Conservation (phyloP, 2,113 vertebrate species). For the Pipa parva region DNA sequence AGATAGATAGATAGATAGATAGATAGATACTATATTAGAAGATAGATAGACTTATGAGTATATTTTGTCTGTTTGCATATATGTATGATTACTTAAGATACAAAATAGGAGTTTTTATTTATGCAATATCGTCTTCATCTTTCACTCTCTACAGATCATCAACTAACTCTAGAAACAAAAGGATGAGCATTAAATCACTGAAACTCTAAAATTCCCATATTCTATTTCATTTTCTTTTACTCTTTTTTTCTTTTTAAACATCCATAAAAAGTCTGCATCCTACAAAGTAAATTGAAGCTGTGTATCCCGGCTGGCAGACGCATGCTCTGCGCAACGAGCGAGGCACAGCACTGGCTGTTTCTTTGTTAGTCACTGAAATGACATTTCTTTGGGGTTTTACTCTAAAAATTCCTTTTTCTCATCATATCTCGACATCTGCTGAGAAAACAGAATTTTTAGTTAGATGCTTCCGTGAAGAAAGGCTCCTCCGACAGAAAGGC, state of each 20-base stretch:
- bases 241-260: slow-evolving; percentile 9
- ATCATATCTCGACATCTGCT: slow-evolving; percentile 67
- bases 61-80: too few relatives aligned
- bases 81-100: too few relatives aligned
- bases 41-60: too few relatives aligned
- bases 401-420: slow-evolving; percentile 62
- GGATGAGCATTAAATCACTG: not conserved
- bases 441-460: slow-evolving; percentile 63
- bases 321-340: slow-evolving; percentile 9
- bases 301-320: slow-evolving; percentile 3
- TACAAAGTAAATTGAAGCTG: slow-evolving; percentile 17
- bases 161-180: not conserved
- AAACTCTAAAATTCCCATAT: slow-evolving; percentile 12
- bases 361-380: slow-evolving; percentile 61
- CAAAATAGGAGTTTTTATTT: not conserved
- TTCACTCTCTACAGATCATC: not conserved
- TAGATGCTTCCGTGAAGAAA: slow-evolving; percentile 55
- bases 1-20: too few relatives aligned
- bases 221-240: not conserved
- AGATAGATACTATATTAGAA: too few relatives aligned
- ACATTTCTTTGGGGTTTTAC: slow-evolving; percentile 69
- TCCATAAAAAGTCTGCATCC: slow-evolving; percentile 8
- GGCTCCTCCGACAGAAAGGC: slow-evolving; percentile 45
- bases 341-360: slow-evolving; percentile 52
- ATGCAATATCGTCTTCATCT: too few relatives aligned